These are phyloP conservation scores for Craseonycteris thonglongyai DNA, from an alignment of 2,113 vertebrate genomes.

Conservation along the genomic window DNA sequence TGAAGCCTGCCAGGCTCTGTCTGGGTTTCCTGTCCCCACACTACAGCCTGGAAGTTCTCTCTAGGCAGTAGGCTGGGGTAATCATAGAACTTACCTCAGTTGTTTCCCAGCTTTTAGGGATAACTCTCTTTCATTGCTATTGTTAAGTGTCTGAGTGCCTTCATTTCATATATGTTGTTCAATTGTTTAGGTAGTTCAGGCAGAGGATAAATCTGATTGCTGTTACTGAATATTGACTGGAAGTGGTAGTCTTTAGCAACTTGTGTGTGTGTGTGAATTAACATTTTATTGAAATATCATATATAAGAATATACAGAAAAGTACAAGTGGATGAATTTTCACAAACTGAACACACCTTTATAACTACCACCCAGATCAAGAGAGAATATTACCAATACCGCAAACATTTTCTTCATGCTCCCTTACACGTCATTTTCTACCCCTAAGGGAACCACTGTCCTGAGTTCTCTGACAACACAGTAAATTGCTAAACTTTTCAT, in stretches of 20 bases:
- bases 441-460: not conserved
- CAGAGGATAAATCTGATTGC: not conserved
- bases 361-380: not conserved
- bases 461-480: not conserved
- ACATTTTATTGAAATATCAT: not conserved
- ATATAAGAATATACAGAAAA: constrained; percentile 18
- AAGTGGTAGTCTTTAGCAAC: not conserved
- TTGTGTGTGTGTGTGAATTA: not conserved
- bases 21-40: not conserved
- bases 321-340: not conserved
- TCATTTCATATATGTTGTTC: not conserved
- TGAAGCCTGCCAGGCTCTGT: not conserved
- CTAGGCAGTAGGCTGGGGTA: not conserved
- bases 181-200: not conserved
- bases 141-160: not conserved
- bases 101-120: not conserved
- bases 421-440: not conserved
- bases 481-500: not conserved
- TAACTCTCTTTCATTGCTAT: not conserved
- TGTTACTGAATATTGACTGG: constrained; percentile 1
- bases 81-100: not conserved
- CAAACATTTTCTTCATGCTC: not conserved
- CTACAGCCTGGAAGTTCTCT: not conserved
- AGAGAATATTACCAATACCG: not conserved
- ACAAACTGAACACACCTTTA: not conserved